Evolutionary conservation across 2,113 vertebrate genomes (phyloP).

Genomic region (Nerophis ophidion): DNA sequence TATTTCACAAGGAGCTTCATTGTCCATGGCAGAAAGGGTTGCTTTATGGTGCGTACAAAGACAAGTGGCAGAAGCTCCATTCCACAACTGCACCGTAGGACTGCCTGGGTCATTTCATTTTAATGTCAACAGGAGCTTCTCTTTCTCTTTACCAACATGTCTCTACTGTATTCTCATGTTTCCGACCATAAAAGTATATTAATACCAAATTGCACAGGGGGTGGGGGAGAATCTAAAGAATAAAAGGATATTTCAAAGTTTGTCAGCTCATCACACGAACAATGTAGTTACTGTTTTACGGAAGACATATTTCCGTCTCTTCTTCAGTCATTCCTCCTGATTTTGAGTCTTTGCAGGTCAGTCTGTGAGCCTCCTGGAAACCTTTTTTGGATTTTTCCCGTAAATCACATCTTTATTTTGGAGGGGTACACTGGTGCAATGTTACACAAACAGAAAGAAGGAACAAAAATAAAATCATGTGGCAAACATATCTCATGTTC

Average conservation of each 20-base stretch:
- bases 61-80: conserved; percentile 58
- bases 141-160: conserved; percentile 6
- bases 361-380: conserved; percentile 38
- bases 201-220: not conserved
- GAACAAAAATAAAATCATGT: conserved; percentile 9
- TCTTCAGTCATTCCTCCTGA: conserved; percentile 15
- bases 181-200: conserved; percentile 30
- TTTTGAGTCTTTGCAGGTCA: conserved; percentile 29
- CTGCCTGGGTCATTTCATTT: conserved; percentile 35
- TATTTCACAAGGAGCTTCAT: conserved; percentile 53
- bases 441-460: conserved; percentile 12
- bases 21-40: conserved; percentile 41
- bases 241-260: not conserved
- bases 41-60: conserved; percentile 49
- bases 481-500: too few relatives aligned
- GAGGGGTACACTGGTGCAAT: conserved; percentile 10
- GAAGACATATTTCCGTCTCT: conserved; percentile 23
- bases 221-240: too few relatives aligned
- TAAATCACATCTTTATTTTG: conserved; percentile 19
- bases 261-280: not conserved
- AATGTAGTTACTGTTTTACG: conserved; percentile 3
- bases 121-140: conserved; percentile 36
- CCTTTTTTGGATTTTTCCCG: conserved; percentile 16
- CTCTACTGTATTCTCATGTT: conserved; percentile 21
- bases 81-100: conserved; percentile 33